Conservation (phyloP, 2,113 vertebrate species). For the Microtus pennsylvanicus region DNA sequence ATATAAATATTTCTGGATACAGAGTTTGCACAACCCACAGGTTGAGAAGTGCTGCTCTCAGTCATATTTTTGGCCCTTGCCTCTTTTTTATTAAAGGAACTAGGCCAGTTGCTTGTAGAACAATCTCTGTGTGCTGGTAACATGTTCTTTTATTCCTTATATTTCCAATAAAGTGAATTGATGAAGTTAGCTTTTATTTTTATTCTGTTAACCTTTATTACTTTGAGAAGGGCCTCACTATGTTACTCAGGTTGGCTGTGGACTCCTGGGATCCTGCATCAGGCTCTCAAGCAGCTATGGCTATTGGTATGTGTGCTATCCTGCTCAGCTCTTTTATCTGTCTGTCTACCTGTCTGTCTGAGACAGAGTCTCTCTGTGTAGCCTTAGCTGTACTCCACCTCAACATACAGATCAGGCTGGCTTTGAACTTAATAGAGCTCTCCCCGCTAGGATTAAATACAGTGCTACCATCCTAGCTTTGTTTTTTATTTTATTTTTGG, state of each 20-base stretch:
- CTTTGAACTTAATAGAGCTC: neutral
- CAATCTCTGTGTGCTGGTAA: neutral
- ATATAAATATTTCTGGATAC: neutral
- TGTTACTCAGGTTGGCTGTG: neutral
- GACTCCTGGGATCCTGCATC: neutral
- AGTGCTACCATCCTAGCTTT: neutral
- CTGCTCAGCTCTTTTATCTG: neutral
- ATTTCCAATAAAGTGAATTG: neutral
- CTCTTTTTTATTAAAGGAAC: constrained; percentile 42
- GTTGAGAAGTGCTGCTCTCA: neutral
- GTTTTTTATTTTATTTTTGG: neutral
- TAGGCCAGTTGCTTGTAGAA: constrained; percentile 11
- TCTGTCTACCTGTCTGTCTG: neutral
- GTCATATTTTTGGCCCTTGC: neutral
- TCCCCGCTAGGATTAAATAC: neutral
- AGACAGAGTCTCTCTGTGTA: neutral
- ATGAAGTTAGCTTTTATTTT: neutral
- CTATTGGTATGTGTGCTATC: neutral
- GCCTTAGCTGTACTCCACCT: neutral
- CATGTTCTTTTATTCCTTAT: neutral
- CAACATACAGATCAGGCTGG: neutral
- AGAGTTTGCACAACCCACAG: neutral
- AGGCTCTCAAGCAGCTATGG: neutral
- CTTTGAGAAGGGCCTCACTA: neutral
- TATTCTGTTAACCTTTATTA: neutral